Evolutionary conservation across 2,797 vertebrate genomes (phyloP), one percentile per base, ranked within the genome.

Genomic region (Sciurus carolinensis): DNA sequence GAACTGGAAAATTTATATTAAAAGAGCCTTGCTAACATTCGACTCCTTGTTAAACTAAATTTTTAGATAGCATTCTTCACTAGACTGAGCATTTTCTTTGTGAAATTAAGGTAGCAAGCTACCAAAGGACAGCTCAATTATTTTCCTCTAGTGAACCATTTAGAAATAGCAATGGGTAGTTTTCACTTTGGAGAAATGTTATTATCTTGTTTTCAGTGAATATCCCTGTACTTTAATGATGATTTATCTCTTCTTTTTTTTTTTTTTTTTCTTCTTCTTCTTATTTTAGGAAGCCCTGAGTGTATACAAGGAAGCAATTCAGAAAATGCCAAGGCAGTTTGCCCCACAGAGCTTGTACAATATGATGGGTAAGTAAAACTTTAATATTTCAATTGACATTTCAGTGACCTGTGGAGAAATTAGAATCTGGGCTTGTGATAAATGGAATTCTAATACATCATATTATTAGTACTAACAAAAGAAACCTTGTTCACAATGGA

Each of bases 261-360:
- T 79, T 95, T 9, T 93, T 59, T 82, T 47, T 44, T 96, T 1
- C 69, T 81, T 69, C 72, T 94, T 1, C 98, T 86, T 96, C 17
- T 95, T 54, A 98, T 98, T 98, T 97, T 98, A 99, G 99, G 99
- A 99, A 98, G 99, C 99, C 91, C 99, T 99, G 96, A 98, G 96
- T 1, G 99, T 99, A 95, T 99, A 99, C 98, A 99, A 99, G 98
- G 99, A 99, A 98, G 99, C 99, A 96, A 99, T 99, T 98, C 99
- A 99, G 98, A 99, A 99, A 99, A 99, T 99, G 99, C 99, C 99
- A 64, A 99, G 99, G 95, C 99, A 99, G 92, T 99, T 99, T 99
- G 99, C 99, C 95, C 99, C 99, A n/a, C 99, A 99, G 98, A 99
- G 99, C 97, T 99, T 99, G 92, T 99, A 99, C 98, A 99, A 99